phyloP scores from a whole-genome alignment of 2,113 vertebrate genomes.

The Calonectris borealis region DNA sequence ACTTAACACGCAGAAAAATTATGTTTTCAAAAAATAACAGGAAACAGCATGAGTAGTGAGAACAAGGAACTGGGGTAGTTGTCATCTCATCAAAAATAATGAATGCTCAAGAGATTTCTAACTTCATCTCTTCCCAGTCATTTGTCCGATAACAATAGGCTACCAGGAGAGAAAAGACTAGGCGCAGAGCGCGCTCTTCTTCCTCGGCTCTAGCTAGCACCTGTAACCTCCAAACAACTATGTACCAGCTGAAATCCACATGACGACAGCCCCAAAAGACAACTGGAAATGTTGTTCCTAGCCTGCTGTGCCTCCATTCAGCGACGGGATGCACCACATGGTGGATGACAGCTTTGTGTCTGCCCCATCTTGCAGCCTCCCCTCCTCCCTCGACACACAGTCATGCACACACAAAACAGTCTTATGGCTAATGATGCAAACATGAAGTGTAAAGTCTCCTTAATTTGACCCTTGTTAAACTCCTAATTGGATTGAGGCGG shows the following conservation, averaged over 20 bases:
- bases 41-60: conserved; percentile 62
- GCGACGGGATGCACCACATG: conserved; percentile 64
- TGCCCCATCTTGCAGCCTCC: conserved; percentile 56
- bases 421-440: conserved; percentile 81
- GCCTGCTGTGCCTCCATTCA: conserved; percentile 77
- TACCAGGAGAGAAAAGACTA: conserved; percentile 56
- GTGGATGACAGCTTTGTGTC: conserved; percentile 75
- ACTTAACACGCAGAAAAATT: conserved; percentile 58
- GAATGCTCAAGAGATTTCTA: conserved; percentile 81
- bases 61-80: conserved; percentile 66
- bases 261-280: conserved; percentile 72
- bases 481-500: conserved; percentile 92
- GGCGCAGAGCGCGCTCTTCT: conserved; percentile 11
- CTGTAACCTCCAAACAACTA: conserved; percentile 77
- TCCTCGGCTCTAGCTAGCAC: conserved; percentile 75
- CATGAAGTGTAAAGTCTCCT: conserved; percentile 87
- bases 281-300: conserved; percentile 79
- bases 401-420: conserved; percentile 66
- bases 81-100: conserved; percentile 87
- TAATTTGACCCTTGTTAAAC: conserved; percentile 93
- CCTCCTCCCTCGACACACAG: conserved; percentile 65
- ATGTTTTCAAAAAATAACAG: conserved; percentile 59
- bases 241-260: conserved; percentile 76
- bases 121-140: conserved; percentile 70
- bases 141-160: conserved; percentile 73